Evolutionary conservation across 2,797 vertebrate species (phyloP), one percentile per base, ranked within the genome.

Genomic region (Paguma larvata): DNA sequence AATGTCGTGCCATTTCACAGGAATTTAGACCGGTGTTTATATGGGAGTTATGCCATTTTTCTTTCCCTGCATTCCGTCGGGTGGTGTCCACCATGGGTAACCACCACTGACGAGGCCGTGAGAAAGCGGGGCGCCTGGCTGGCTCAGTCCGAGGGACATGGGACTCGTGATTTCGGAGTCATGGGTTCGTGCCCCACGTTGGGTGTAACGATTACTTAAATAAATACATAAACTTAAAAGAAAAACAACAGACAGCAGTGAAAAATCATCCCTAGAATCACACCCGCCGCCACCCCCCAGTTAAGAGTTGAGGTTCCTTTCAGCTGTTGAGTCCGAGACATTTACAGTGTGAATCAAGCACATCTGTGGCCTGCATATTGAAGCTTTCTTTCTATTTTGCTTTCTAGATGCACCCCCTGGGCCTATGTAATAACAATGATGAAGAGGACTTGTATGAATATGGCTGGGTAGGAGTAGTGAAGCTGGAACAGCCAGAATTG

Each of bases 401-500:
- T 91, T 97, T 83, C 88, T 96, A 99, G 99, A 99, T 99, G 99
- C 99, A 99, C 98, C 99, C 99, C 18, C 98, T 99, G 93, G 99
- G 99, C 98, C 99, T 99, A 79, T 99, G 99, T 98, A 99, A 99
- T 96, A 99, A 99, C 98, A 99, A 99, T 10, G 99, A 99, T 13
- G 99, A 99, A 94, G 99, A 99, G 97, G 99, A 99, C 97, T 98
- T 99, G 2, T 99, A 99, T 21, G 99, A 99, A 93, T 99, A 99
- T 0, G 99, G 99, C 98, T 99, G 99, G 99, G 99, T 99, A 27
- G 99, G 99, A 38, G 99, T 99, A 98, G 99, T 99, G 98, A 99
- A 99, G 98, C 98, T 99, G 98, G 99, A 99, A 97, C 99, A 99
- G 98, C 99, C 99, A 0, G 99, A 99, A 97, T 78, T 99, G 99